These are phyloP conservation scores for Eristalis tenax DNA, from an alignment of 2,888 invertebrate species.

Conservation along the genomic window DNA sequence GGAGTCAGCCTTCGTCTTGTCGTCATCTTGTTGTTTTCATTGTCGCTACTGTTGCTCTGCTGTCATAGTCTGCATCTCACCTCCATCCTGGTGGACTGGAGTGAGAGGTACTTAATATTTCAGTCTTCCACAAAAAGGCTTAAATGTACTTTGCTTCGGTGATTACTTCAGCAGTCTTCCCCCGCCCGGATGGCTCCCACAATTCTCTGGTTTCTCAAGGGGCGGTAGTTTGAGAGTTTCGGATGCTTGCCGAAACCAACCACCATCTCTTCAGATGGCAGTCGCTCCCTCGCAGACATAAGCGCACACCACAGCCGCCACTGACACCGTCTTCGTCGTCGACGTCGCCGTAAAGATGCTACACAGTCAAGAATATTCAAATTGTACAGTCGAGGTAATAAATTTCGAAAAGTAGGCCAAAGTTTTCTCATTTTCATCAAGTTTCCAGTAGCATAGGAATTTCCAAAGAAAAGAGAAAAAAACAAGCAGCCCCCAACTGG, in stretches of 20 bases:
- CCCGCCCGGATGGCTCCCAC: background rate
- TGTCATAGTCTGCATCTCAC: background rate
- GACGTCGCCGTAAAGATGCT: background rate
- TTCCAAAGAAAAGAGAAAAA: too few relatives aligned
- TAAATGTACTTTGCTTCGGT: slow-evolving; percentile 53
- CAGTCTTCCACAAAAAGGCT: slow-evolving; percentile 68
- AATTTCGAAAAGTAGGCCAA: slow-evolving; percentile 64
- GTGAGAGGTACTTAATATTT: slow-evolving; percentile 60
- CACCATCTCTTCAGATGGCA: background rate
- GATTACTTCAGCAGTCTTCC: slow-evolving; percentile 22
- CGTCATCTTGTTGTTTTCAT: slow-evolving; percentile 16
- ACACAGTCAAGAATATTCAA: slow-evolving; percentile 18
- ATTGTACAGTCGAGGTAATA: slow-evolving; percentile 38
- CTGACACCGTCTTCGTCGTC: too few relatives aligned
- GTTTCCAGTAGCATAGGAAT: background rate
- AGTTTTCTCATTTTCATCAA: slow-evolving; percentile 67
- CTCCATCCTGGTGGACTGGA: background rate
- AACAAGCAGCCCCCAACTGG: background rate
- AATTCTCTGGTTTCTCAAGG: slow-evolving; percentile 22
- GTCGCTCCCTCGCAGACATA: background rate
- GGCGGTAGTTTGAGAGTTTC: slow-evolving; percentile 27
- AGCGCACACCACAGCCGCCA: background rate
- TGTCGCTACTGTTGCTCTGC: background rate
- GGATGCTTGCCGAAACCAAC: slow-evolving; percentile 3
- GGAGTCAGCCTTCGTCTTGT: background rate